phyloP scores from a whole-genome alignment of 1,140 invertebrate species.

The Teleopsis dalmanni region DNA sequence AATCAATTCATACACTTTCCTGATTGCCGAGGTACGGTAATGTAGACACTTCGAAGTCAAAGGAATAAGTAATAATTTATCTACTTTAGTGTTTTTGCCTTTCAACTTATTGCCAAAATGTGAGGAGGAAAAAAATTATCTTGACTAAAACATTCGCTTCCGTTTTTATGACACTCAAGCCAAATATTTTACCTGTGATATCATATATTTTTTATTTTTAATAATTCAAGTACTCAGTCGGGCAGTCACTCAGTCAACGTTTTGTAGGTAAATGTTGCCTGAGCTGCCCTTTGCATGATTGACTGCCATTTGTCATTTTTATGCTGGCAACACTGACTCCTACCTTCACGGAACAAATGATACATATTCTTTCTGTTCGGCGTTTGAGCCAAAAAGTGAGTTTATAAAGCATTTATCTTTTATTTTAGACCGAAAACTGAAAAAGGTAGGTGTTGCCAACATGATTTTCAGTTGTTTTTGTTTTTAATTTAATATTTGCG shows the following conservation, averaged over 20 bases:
- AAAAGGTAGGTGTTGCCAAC: constrained; percentile 4
- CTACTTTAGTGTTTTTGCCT: no score
- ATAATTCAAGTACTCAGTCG: not conserved
- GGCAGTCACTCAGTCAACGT: not conserved
- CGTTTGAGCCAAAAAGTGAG: not conserved
- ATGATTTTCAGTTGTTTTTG: no score
- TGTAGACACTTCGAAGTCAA: no score
- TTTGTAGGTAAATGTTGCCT: not conserved
- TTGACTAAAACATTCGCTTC: constrained; percentile 9
- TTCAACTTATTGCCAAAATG: constrained; percentile 7
- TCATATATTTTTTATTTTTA: not conserved
- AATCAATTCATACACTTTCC: no score
- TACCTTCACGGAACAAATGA: not conserved
- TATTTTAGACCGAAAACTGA: no score
- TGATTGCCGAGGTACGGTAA: no score
- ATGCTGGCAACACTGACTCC: not conserved
- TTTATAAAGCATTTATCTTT: no score
- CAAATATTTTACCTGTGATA: no score
- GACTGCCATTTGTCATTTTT: constrained; percentile 43
- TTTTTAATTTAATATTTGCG: not conserved
- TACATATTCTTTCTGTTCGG: constrained; percentile 6
- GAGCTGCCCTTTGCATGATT: constrained; percentile 31
- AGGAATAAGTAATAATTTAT: no score
- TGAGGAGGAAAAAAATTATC: constrained; percentile 3
- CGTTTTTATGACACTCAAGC: not conserved